These are phyloP conservation scores for Remorina albescens DNA, from an alignment of 2,797 vertebrate genomes.

Conservation along the genomic window DNA sequence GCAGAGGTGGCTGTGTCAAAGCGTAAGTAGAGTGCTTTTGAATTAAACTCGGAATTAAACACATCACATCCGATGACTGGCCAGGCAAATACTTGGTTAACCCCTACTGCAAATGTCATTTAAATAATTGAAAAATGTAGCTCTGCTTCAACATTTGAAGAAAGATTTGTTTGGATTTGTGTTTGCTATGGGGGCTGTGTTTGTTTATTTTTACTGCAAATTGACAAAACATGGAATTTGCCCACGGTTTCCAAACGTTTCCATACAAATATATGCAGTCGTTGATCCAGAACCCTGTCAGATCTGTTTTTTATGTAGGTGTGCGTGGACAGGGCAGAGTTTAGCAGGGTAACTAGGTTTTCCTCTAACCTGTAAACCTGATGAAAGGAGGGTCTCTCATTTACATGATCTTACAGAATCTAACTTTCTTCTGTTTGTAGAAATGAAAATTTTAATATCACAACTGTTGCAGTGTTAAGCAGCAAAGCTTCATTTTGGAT, in stretches of 20 bases:
- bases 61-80: too few relatives aligned
- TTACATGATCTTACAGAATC: not conserved
- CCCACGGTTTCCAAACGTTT: not conserved
- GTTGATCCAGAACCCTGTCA: too few relatives aligned
- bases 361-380: conserved; percentile 7
- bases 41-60: too few relatives aligned
- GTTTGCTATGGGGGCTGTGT: not conserved
- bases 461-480: not conserved
- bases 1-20: too few relatives aligned
- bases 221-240: not conserved
- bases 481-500: not conserved
- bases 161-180: not conserved
- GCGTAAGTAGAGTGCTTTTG: too few relatives aligned
- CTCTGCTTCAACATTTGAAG: not conserved
- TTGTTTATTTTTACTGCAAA: not conserved
- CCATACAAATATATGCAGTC: conserved; percentile 19
- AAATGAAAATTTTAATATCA: not conserved
- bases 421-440: not conserved
- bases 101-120: too few relatives aligned
- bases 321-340: conserved; percentile 32
- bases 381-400: not conserved
- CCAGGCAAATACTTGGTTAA: too few relatives aligned
- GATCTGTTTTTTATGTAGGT: too few relatives aligned
- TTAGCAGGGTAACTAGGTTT: conserved; percentile 18
- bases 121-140: not conserved